These are phyloP conservation scores for Progne subis DNA, from an alignment of 2,113 vertebrate genomes.

Conservation along the genomic window DNA sequence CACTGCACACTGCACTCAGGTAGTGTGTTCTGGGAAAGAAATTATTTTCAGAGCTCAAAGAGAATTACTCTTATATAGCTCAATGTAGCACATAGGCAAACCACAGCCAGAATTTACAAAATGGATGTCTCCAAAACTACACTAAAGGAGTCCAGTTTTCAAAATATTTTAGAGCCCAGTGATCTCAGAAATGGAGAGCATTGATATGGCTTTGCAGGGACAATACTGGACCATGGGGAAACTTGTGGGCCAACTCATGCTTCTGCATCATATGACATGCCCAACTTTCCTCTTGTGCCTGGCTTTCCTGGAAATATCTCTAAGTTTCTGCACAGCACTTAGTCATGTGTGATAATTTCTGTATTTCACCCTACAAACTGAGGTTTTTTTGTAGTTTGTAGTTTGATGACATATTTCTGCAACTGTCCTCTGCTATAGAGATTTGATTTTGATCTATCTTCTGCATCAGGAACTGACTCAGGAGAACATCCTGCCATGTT, in stretches of 20 bases:
- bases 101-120: neutral
- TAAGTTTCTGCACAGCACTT: neutral
- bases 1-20: neutral
- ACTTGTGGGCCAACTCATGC: neutral
- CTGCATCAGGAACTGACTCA: neutral
- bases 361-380: neutral
- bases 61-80: neutral
- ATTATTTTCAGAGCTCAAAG: neutral
- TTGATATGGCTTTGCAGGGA: neutral
- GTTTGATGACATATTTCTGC: neutral
- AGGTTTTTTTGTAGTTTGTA: neutral
- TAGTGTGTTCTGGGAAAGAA: neutral
- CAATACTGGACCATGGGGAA: neutral
- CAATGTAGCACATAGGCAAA: neutral
- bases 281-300: neutral
- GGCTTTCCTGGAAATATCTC: neutral
- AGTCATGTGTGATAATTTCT: neutral
- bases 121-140: neutral
- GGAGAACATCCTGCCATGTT: neutral
- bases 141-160: neutral
- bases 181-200: neutral
- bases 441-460: neutral
- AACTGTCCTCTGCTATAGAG: neutral
- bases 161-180: neutral
- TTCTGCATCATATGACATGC: neutral